A percentile compares a stretch with the other conserved stretches of the same genome.
phyloP scores from a whole-genome alignment of 2,888 invertebrate species.

The Parnassius apollo region DNA sequence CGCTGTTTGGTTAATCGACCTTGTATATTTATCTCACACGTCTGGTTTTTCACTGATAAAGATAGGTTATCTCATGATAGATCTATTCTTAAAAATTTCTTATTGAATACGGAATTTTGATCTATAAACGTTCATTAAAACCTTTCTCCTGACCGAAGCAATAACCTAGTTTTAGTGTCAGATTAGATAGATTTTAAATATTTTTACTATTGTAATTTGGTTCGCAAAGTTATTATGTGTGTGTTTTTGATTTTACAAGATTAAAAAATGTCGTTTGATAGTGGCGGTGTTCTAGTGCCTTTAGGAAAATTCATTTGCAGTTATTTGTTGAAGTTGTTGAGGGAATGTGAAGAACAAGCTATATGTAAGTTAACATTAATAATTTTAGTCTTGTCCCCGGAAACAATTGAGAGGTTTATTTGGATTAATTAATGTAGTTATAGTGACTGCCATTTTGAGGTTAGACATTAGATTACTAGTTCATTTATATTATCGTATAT shows the following conservation, averaged over 20 bases:
- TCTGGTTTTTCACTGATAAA: conserved; percentile 32
- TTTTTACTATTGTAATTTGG: no score
- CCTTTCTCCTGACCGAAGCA: no score
- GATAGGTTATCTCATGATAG: conserved; percentile 28
- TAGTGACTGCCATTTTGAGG: conserved; percentile 21
- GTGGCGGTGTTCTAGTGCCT: conserved; percentile 54
- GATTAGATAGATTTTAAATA: no score
- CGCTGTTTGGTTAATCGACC: conserved; percentile 9
- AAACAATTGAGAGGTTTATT: no score
- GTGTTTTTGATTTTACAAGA: neutral
- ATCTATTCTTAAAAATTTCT: conserved; percentile 8
- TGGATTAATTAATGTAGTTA: no score
- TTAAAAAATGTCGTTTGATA: conserved; percentile 8
- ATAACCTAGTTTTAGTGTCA: no score
- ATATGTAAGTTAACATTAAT: conserved; percentile 46
- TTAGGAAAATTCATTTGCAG: conserved; percentile 48
- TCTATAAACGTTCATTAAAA: neutral
- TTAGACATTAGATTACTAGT: conserved; percentile 1
- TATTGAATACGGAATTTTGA: neutral
- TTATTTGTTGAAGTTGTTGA: conserved; percentile 52
- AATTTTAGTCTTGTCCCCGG: conserved; percentile 23
- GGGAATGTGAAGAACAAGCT: conserved; percentile 48
- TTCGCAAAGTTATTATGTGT: conserved; percentile 1
- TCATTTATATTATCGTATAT: no score
- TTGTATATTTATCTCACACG: conserved; percentile 29